Conservation (phyloP, 35 echinoderm and acorn worm species). For the Apostichopus japonicus region DNA sequence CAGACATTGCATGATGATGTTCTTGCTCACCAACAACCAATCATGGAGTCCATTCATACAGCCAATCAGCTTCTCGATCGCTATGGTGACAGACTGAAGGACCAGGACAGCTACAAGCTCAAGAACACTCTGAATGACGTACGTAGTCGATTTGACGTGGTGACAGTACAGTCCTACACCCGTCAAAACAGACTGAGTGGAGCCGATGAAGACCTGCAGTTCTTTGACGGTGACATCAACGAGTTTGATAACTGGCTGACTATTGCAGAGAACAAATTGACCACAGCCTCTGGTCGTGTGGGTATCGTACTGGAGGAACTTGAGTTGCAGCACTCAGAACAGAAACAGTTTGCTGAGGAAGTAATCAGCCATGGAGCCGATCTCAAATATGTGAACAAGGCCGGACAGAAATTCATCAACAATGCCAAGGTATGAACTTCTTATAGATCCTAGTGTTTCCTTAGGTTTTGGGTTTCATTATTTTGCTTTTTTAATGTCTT, state of each 20-base stretch:
- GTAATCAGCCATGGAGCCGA: slow-evolving; percentile 89
- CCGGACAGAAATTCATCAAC: slow-evolving; percentile 93
- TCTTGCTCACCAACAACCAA: slow-evolving; percentile 79
- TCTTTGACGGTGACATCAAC: slow-evolving; percentile 67
- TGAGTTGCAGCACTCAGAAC: slow-evolving; percentile 62
- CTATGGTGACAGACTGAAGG: slow-evolving; percentile 80
- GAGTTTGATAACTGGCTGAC: slow-evolving; percentile 84
- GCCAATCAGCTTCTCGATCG: slow-evolving; percentile 83
- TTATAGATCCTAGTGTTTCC: too few relatives aligned
- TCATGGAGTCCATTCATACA: slow-evolving; percentile 91
- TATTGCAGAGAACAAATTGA: slow-evolving; percentile 63
- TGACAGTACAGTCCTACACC: slow-evolving; percentile 85
- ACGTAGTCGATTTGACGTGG: slow-evolving; percentile 79
- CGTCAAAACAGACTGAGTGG: slow-evolving; percentile 72
- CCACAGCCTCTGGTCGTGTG: slow-evolving; percentile 45
- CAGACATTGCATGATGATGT: slow-evolving; percentile 89
- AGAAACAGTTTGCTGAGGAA: slow-evolving; percentile 80
- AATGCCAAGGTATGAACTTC: slow-evolving; percentile 75
- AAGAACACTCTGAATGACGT: slow-evolving; percentile 78
- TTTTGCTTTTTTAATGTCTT: neutral
- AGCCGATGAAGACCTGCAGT: slow-evolving; percentile 75
- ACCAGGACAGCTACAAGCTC: slow-evolving; percentile 88
- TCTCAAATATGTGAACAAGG: slow-evolving; percentile 92
- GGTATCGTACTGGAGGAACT: slow-evolving; percentile 61
- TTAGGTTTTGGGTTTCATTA: neutral